Evolutionary conservation across 2,113 vertebrate genomes (phyloP).

Genomic region (Chaetura pelagica): DNA sequence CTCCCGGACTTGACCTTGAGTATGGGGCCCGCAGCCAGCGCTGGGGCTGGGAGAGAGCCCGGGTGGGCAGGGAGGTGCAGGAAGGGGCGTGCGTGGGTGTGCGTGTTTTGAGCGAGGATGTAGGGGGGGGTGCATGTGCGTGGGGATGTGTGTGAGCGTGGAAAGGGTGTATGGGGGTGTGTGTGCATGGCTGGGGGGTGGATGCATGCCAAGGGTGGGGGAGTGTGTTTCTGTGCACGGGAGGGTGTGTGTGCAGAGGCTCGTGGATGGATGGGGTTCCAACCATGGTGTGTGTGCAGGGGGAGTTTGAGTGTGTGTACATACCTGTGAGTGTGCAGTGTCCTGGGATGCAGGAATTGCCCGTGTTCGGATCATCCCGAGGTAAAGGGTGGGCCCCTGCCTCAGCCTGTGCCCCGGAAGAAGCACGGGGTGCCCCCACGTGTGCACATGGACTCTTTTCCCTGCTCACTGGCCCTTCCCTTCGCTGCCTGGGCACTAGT

Average conservation of each 20-base stretch:
- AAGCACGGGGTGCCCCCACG: background rate
- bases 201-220: background rate
- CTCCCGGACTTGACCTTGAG: background rate
- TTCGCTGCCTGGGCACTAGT: background rate
- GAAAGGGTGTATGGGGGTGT: background rate
- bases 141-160: background rate
- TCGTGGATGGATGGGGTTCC: background rate
- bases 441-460: background rate
- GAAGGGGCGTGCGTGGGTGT: background rate
- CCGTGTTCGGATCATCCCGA: rapidly evolving
- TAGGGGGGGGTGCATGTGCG: background rate
- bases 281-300: no score
- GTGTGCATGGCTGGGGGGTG: background rate
- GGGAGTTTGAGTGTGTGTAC: rapidly evolving
- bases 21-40: background rate
- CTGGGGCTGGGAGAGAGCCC: background rate
- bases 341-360: background rate
- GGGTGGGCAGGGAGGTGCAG: background rate
- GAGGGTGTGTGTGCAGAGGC: background rate
- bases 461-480: background rate
- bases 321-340: background rate
- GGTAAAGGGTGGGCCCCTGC: background rate
- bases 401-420: background rate
- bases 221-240: background rate
- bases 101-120: background rate